Evolutionary conservation across 2,888 invertebrate species (phyloP).

Genomic region (Synanthedon andrenaeformis): DNA sequence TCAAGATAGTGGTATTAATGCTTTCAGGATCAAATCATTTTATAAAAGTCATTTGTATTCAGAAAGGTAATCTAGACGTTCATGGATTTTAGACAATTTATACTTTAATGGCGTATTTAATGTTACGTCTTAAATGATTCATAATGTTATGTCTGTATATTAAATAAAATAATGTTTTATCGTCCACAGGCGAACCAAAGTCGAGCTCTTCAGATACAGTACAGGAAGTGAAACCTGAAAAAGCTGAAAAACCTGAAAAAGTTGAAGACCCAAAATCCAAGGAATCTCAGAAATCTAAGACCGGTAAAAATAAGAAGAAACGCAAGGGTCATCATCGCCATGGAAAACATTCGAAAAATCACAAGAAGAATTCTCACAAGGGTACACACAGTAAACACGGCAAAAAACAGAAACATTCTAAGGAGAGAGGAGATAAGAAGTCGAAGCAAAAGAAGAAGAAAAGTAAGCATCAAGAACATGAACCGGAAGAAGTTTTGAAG

Average conservation of each 20-base stretch:
- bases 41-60: too few relatives aligned
- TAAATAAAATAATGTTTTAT: too few relatives aligned
- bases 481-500: constrained; percentile 23
- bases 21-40: too few relatives aligned
- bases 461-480: constrained; percentile 38
- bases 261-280: constrained; percentile 28
- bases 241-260: too few relatives aligned
- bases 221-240: constrained; percentile 9
- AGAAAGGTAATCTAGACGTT: too few relatives aligned
- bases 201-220: constrained; percentile 36
- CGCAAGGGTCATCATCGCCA: constrained; percentile 57
- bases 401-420: constrained; percentile 47
- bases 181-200: constrained; percentile 34
- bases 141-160: too few relatives aligned
- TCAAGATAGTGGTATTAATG: too few relatives aligned
- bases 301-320: constrained; percentile 55
- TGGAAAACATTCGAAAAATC: constrained; percentile 62
- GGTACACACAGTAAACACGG: constrained; percentile 38
- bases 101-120: too few relatives aligned
- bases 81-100: too few relatives aligned
- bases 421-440: constrained; percentile 59
- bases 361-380: constrained; percentile 44
- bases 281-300: constrained; percentile 54
- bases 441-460: constrained; percentile 63
- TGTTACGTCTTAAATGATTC: too few relatives aligned